Conservation (phyloP, 2,888 invertebrate genomes). For the Nephrotoma guestfalica region DNA sequence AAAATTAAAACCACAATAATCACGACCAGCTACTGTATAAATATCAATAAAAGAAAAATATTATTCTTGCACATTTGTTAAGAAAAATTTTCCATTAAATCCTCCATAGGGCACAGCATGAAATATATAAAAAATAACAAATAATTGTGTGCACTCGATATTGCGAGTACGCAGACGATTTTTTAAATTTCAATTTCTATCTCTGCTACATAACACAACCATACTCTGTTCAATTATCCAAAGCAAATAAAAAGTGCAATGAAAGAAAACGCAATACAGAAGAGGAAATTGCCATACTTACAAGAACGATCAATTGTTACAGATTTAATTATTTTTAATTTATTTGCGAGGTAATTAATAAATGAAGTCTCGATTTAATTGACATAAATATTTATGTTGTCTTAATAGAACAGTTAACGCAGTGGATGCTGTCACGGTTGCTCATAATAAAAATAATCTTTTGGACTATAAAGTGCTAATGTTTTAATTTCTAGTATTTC, state of each 20-base stretch:
- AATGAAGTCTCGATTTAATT: background rate
- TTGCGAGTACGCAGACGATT: background rate
- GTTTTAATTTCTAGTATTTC: background rate
- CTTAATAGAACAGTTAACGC: background rate
- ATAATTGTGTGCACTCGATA: background rate
- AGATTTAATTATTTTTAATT: background rate
- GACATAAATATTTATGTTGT: background rate
- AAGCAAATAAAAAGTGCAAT: background rate
- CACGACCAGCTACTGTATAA: background rate
- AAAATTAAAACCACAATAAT: background rate
- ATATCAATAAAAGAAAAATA: background rate
- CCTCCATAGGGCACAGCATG: background rate
- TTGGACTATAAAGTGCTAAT: background rate
- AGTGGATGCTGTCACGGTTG: background rate
- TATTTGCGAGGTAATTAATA: background rate
- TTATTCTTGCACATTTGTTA: background rate
- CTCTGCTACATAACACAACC: background rate
- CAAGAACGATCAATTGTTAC: background rate
- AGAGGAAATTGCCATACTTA: background rate
- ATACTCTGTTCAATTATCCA: background rate
- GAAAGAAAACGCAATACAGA: background rate
- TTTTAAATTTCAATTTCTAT: background rate
- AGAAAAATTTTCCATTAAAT: background rate
- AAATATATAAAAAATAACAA: background rate
- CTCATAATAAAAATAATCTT: background rate